Evolutionary conservation across 2,113 vertebrate species (phyloP), one percentile per base, ranked within the genome.

Genomic region (Etheostoma cragini): DNA sequence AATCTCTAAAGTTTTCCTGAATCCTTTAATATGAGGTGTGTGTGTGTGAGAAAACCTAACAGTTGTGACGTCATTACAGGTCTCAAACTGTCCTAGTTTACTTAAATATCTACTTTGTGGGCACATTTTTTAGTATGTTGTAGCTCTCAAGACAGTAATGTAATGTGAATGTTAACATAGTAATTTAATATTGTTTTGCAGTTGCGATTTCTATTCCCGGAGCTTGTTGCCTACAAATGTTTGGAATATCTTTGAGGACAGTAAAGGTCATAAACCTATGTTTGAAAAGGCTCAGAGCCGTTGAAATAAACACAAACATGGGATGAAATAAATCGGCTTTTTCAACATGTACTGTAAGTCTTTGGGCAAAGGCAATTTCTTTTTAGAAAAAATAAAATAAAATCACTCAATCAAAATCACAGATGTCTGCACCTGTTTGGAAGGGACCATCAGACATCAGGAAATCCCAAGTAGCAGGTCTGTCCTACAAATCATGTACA

Each of bases 101-200:
- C 47, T 74, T 64, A 13, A 76, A 72, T 46, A 38, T 19, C 67
- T 49, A 26, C 49, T 77, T 45, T 52, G 53, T 10, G 56, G 61
- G 50, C 35, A 62, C 68, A 46, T 76, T 75, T 63, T 49, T 35
- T 57, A 57, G 15, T 17, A 46, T 56, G 16, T 58, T 45, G 33
- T 42, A 54, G 26, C 79, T 50, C 30, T 82, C 78, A 70, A 46
- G 60, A 26, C 73, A 33, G 49, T 71, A 68, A 84, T 52, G 82
- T 57, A 80, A 81, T 5, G 46, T 30, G 66, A 15, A 53, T 46
- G 33, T 47, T 21, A 17, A 65, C 64, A 77, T 57, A 26, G 64
- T 61, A 0, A 38, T 71, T 76, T 65, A 4, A 50, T 11, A 62
- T 21, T 17, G 70, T 83, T 78, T 75, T 78, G 58, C 11, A 82